phyloP scores from a whole-genome alignment of 2,113 vertebrate genomes.

The Coptodon rendalli region DNA sequence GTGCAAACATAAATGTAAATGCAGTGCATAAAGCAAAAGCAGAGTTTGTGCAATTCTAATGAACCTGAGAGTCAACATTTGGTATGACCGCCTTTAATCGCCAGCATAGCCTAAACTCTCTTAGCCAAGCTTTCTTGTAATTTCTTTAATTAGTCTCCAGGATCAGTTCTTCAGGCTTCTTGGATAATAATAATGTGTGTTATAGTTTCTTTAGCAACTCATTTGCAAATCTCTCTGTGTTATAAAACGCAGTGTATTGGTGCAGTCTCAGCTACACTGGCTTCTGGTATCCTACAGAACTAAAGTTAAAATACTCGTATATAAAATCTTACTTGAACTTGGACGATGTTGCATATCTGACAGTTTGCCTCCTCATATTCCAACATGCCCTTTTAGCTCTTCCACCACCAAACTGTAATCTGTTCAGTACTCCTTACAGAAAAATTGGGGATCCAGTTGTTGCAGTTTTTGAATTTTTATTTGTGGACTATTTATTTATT shows the following conservation, averaged over 20 bases:
- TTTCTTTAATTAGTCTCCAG: background rate
- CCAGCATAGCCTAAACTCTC: background rate
- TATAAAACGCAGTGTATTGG: background rate
- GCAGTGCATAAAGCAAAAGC: background rate
- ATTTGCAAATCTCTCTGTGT: background rate
- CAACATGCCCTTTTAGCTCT: background rate
- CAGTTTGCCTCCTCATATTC: background rate
- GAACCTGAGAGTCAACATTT: background rate
- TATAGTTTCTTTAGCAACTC: background rate
- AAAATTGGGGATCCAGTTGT: background rate
- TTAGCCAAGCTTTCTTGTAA: accelerated
- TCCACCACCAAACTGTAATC: background rate
- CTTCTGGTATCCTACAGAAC: background rate
- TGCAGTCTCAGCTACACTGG: background rate
- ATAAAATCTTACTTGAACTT: background rate
- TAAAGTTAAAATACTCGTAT: background rate
- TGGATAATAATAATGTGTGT: too few species aligned
- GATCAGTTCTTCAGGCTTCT: background rate
- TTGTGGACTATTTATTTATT: background rate
- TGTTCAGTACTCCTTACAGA: background rate
- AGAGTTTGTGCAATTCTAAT: background rate
- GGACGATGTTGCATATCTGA: background rate
- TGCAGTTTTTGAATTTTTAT: background rate
- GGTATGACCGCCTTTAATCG: accelerated
- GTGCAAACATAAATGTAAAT: background rate